Evolutionary conservation across 1,140 invertebrate genomes (phyloP).

Genomic region (Microvelia longipes): DNA sequence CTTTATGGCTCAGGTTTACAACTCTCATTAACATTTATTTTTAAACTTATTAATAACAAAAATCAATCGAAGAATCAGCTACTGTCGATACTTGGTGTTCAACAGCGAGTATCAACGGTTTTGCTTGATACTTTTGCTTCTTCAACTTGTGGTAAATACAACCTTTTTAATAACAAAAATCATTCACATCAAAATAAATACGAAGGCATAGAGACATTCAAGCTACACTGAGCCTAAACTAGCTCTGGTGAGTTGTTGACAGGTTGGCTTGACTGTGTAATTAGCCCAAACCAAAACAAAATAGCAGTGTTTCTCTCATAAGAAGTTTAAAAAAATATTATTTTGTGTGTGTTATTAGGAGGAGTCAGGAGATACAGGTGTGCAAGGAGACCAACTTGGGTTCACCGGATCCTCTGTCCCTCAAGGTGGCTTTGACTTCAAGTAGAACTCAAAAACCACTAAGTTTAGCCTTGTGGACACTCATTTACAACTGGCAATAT

Average conservation of each 20-base stretch:
- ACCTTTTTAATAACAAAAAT: no score
- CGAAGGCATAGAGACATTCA: neutral
- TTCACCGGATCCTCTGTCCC: neutral
- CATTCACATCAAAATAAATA: no score
- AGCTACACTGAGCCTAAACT: neutral
- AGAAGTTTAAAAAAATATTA: neutral
- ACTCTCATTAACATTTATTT: neutral
- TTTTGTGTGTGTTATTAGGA: neutral
- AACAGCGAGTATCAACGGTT: neutral
- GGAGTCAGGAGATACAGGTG: neutral
- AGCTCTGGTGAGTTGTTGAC: neutral
- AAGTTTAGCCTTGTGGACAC: no score
- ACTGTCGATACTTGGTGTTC: no score
- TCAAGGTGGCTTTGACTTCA: neutral
- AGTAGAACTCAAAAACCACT: no score
- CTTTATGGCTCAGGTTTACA: slow-evolving; percentile 33
- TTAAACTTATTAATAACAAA: no score
- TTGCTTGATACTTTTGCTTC: neutral
- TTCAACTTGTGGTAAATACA: no score
- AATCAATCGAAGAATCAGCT: no score
- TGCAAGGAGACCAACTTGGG: neutral
- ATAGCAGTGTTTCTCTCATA: neutral
- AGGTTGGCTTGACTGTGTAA: neutral
- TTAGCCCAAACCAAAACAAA: neutral
- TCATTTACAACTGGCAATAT: no score